A percentile compares a stretch with the other conserved stretches of the same genome.
phyloP scores from a whole-genome alignment of 2,113 vertebrate genomes.

The Microtus ochrogaster region DNA sequence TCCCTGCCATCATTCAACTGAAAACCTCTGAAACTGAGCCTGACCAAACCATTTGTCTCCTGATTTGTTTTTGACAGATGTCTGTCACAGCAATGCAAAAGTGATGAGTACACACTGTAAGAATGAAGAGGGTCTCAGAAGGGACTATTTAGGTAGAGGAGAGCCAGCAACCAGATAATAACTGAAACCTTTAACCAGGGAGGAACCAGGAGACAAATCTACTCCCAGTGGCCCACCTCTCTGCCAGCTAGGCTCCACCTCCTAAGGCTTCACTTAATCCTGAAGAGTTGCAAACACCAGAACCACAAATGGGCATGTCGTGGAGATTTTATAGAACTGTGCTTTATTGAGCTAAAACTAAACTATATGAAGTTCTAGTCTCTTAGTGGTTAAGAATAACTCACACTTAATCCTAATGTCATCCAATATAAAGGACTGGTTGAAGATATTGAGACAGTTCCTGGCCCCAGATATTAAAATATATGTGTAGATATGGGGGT shows the following conservation, averaged over 20 bases:
- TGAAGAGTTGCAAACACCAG: background rate
- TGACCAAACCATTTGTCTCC: background rate
- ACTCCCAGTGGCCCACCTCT: background rate
- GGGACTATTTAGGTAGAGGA: background rate
- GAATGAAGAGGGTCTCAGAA: background rate
- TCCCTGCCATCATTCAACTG: background rate
- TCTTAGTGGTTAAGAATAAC: background rate
- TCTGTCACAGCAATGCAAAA: background rate
- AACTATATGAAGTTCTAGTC: background rate
- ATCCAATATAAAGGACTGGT: background rate
- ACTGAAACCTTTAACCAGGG: background rate
- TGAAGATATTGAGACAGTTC: background rate
- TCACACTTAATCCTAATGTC: background rate
- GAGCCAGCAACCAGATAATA: background rate
- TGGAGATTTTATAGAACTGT: background rate
- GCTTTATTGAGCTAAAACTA: background rate
- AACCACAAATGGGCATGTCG: background rate
- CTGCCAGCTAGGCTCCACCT: background rate
- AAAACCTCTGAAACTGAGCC: background rate
- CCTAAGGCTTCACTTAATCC: background rate
- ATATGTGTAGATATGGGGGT: background rate
- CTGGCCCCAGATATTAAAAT: background rate
- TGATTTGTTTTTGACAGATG: background rate
- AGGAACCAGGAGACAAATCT: background rate
- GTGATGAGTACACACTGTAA: background rate